These are phyloP conservation scores for Protophormia terraenovae DNA, from an alignment of 2,888 invertebrate species.

Conservation along the genomic window DNA sequence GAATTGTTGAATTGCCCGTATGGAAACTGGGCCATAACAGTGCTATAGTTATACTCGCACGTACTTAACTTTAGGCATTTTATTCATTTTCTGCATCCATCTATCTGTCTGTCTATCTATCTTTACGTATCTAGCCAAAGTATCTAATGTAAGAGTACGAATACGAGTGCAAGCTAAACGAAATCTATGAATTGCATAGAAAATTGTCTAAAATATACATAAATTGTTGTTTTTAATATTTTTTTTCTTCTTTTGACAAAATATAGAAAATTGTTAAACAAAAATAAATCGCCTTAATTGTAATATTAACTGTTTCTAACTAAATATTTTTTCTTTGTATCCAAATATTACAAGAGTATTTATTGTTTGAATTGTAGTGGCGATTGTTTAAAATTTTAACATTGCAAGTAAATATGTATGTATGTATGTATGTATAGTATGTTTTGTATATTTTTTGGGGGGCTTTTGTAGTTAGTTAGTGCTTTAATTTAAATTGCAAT, in stretches of 20 bases:
- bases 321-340: slow-evolving; percentile 13
- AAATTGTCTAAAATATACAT: slow-evolving; percentile 1
- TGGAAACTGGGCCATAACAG: slow-evolving; percentile 63
- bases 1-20: slow-evolving; percentile 63
- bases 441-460: slow-evolving; percentile 7
- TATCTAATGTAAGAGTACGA: background rate
- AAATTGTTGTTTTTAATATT: background rate
- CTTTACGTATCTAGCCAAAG: slow-evolving; percentile 22
- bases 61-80: slow-evolving; percentile 40
- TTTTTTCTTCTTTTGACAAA: background rate
- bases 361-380: background rate
- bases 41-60: slow-evolving; percentile 49
- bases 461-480: background rate
- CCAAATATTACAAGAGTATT: background rate
- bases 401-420: too few species aligned
- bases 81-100: slow-evolving; percentile 43
- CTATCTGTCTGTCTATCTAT: slow-evolving; percentile 39
- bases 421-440: too few species aligned
- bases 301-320: slow-evolving; percentile 54
- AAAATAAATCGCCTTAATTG: slow-evolving; percentile 60
- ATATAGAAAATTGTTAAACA: slow-evolving; percentile 9
- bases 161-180: background rate
- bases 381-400: too few species aligned
- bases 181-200: slow-evolving; percentile 29
- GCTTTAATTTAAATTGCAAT: slow-evolving; percentile 36